Percentiles rank a stretch among this genome's conserved stretches.
These are phyloP conservation scores for Drosophila ezoana DNA, from an alignment of 2,888 invertebrate species.

Conservation along the genomic window DNA sequence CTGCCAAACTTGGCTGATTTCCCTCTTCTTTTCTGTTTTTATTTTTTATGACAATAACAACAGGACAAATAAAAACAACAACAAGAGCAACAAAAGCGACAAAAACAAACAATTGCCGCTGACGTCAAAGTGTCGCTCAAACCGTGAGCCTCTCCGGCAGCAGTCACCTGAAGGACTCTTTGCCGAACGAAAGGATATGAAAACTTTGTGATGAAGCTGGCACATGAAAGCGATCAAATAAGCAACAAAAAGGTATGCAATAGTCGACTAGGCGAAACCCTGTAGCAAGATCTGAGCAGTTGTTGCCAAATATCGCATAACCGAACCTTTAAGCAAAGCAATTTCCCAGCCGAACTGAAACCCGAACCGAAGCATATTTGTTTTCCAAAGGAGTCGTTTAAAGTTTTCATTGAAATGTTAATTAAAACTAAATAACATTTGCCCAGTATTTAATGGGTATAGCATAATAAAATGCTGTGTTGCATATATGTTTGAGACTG, in stretches of 20 bases:
- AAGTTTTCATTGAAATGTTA: no score
- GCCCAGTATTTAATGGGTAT: neutral
- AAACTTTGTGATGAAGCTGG: slow-evolving; percentile 3
- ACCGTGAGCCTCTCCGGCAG: slow-evolving; percentile 23
- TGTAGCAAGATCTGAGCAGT: no score
- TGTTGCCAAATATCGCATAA: no score
- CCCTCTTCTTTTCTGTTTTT: neutral
- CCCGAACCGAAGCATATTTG: no score
- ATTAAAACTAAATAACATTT: neutral
- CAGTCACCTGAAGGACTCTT: slow-evolving; percentile 15
- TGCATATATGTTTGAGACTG: neutral
- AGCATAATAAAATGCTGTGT: neutral
- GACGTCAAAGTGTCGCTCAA: slow-evolving; percentile 48
- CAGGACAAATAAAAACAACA: slow-evolving; percentile 15
- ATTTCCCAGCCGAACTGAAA: no score
- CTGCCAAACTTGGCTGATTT: slow-evolving; percentile 45
- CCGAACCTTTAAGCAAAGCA: no score
- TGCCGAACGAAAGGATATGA: neutral
- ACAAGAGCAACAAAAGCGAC: slow-evolving; percentile 5
- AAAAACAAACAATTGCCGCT: slow-evolving; percentile 31
- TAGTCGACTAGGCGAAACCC: neutral
- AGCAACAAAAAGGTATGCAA: no score
- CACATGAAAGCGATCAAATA: slow-evolving; percentile 9
- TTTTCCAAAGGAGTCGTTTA: no score
- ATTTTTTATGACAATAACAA: slow-evolving; percentile 40